Conservation (phyloP, 2,797 vertebrate species). For the Odontamblyopus rebecca region DNA sequence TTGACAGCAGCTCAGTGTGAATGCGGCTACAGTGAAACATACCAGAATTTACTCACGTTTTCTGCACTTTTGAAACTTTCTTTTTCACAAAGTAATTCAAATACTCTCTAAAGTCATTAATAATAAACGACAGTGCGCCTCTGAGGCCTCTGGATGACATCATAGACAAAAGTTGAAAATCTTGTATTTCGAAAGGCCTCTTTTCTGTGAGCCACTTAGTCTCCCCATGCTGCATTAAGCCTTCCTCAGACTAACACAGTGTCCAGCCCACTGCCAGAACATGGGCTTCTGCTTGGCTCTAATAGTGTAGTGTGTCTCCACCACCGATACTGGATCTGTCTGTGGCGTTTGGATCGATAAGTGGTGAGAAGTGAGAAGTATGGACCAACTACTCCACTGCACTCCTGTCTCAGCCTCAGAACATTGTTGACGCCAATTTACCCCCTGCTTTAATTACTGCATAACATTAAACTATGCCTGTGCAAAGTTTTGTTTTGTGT, state of each 20-base stretch:
- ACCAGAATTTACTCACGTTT: not conserved
- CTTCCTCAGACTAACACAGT: conserved; percentile 12
- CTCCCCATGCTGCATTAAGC: conserved; percentile 34
- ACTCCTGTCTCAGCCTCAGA: not conserved
- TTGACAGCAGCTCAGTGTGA: not conserved
- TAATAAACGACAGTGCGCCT: conserved; percentile 33
- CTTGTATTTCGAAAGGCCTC: conserved; percentile 34
- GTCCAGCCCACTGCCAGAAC: conserved; percentile 8
- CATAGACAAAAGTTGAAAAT: conserved; percentile 29
- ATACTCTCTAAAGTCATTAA: conserved; percentile 22
- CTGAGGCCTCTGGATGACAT: conserved; percentile 36
- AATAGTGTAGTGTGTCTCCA: conserved; percentile 45
- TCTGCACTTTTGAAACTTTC: not conserved
- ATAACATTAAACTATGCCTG: conserved; percentile 19
- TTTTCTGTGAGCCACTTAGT: conserved; percentile 41
- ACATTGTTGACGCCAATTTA: conserved; percentile 5
- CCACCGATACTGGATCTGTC: conserved; percentile 52
- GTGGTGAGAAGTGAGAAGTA: conserved; percentile 20
- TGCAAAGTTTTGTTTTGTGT: conserved; percentile 9
- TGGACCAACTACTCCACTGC: conserved; percentile 6
- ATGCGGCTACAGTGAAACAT: not conserved
- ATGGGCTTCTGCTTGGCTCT: conserved; percentile 20
- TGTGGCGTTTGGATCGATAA: conserved; percentile 55
- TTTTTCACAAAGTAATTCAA: conserved; percentile 7
- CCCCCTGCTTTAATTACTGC: conserved; percentile 6